phyloP scores from a whole-genome alignment of 1,140 invertebrate species.

The Cotesia vestalis region DNA sequence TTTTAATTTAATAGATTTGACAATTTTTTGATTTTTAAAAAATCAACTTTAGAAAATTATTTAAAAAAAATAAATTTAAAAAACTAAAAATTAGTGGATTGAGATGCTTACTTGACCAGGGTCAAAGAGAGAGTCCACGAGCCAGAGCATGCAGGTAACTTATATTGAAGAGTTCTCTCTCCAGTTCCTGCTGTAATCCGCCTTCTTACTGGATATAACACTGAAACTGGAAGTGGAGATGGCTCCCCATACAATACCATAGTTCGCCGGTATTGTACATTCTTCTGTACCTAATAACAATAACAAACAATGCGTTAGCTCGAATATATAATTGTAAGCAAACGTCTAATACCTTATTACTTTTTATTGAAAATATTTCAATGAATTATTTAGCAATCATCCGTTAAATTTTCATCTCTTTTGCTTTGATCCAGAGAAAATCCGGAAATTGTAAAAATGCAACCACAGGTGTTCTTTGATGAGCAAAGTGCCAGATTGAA shows the following conservation, averaged over 20 bases:
- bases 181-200: constrained; percentile 37
- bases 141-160: constrained; percentile 50
- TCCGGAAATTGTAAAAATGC: not conserved
- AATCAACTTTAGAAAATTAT: constrained; percentile 25
- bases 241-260: not conserved
- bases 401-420: not conserved
- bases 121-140: constrained; percentile 62
- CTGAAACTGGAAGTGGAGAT: too few species aligned
- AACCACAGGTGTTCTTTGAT: not conserved
- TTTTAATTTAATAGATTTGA: too few species aligned
- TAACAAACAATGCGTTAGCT: too few species aligned
- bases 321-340: not conserved
- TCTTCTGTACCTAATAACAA: too few species aligned
- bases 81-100: constrained; percentile 24
- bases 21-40: constrained; percentile 6
- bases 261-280: not conserved
- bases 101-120: constrained; percentile 58
- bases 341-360: not conserved
- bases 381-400: too few species aligned
- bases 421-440: not conserved
- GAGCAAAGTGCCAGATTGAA: not conserved
- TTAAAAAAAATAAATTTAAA: constrained; percentile 9
- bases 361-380: too few species aligned
- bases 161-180: constrained; percentile 54
- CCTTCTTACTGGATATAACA: constrained; percentile 31